Evolutionary conservation across 2,797 vertebrate species (phyloP).

Genomic region (Chaunax sp.): DNA sequence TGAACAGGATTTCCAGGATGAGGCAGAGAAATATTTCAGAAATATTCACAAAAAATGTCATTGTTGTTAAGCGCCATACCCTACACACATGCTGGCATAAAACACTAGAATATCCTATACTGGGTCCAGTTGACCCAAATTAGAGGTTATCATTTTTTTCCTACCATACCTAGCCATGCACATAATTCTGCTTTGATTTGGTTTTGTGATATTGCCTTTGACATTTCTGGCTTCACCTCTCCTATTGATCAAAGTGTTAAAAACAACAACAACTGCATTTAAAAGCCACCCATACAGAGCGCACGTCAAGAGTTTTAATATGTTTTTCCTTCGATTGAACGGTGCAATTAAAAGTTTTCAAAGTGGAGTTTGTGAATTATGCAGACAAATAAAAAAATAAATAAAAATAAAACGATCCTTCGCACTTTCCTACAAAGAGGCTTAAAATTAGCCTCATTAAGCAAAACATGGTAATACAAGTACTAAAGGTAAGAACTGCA

Average conservation of each 20-base stretch:
- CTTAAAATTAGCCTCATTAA: background rate
- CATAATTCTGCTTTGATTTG: background rate
- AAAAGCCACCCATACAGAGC: background rate
- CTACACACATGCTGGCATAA: background rate
- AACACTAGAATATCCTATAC: accelerated
- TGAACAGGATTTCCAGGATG: constrained; percentile 42
- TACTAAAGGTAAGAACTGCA: background rate
- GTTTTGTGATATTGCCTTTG: background rate
- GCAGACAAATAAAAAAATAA: background rate
- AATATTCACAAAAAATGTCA: background rate
- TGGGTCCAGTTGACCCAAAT: background rate
- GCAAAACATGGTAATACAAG: background rate
- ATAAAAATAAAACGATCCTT: too few species aligned
- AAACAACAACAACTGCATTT: background rate
- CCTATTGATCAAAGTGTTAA: constrained; percentile 6
- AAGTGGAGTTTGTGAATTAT: background rate
- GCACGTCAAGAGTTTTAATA: background rate
- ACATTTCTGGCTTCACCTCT: background rate
- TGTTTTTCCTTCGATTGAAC: background rate
- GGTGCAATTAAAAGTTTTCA: background rate
- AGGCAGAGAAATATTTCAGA: constrained; percentile 10
- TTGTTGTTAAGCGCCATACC: background rate
- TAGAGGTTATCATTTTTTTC: background rate
- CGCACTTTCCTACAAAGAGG: background rate
- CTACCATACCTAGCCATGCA: background rate